A percentile compares a stretch with the other conserved stretches of the same genome.
Evolutionary conservation across 1,140 invertebrate genomes (phyloP).

Genomic region (Aporrectodea caliginosa): DNA sequence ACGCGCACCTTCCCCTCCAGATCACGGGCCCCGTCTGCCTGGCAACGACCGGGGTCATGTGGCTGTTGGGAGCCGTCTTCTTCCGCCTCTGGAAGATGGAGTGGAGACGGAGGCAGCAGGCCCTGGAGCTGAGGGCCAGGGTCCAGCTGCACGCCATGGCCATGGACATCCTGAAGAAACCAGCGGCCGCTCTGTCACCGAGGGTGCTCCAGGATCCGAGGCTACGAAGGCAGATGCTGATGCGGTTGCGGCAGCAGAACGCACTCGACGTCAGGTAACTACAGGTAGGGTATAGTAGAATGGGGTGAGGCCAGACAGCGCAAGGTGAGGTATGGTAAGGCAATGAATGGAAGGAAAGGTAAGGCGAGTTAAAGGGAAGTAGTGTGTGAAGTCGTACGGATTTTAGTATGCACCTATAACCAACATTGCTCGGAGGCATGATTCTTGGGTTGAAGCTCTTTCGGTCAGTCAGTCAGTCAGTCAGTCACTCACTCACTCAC

Average conservation of each 20-base stretch:
- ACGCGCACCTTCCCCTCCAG: slow-evolving; percentile 19
- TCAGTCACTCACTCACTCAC: slow-evolving; percentile 32
- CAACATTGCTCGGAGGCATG: too few relatives aligned
- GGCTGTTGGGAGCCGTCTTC: slow-evolving; percentile 23
- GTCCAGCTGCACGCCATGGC: slow-evolving; percentile 28
- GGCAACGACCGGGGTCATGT: slow-evolving; percentile 25
- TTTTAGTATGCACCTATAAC: too few relatives aligned
- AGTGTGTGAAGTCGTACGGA: too few relatives aligned
- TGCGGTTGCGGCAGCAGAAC: slow-evolving; percentile 26
- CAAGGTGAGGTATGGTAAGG: too few relatives aligned
- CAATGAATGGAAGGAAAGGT: too few relatives aligned
- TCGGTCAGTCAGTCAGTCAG: background rate
- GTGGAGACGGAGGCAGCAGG: too few relatives aligned
- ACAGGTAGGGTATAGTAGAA: too few relatives aligned
- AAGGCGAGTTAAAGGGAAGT: too few relatives aligned
- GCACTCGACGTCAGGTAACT: slow-evolving; percentile 25
- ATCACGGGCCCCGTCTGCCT: slow-evolving; percentile 20
- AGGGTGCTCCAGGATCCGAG: too few relatives aligned
- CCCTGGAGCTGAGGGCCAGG: slow-evolving; percentile 21
- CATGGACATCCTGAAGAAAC: slow-evolving; percentile 29
- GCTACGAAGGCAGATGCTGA: slow-evolving; percentile 19
- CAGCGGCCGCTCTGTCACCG: slow-evolving; percentile 8
- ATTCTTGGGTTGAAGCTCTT: too few relatives aligned
- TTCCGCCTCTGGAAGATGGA: slow-evolving; percentile 20
- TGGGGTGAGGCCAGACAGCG: too few relatives aligned